Percentiles rank a stretch among this genome's conserved stretches.
Conservation (phyloP, 2,797 vertebrate species). For the Potorous gilbertii region DNA sequence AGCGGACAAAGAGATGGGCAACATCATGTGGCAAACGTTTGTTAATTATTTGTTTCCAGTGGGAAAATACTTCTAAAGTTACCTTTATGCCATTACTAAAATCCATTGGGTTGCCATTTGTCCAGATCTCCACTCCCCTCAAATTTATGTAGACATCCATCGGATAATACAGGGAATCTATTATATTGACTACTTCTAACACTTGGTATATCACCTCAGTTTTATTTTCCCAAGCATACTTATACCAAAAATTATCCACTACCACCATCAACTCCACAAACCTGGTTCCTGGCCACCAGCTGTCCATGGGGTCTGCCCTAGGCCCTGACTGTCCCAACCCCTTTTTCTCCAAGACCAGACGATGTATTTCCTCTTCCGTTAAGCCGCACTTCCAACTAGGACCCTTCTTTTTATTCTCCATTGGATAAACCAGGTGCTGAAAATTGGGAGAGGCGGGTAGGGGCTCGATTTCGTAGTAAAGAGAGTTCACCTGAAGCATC, state of each 20-base stretch:
- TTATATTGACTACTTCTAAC: constrained; percentile 65
- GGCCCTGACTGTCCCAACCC: not conserved
- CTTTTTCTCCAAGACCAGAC: too few relatives aligned
- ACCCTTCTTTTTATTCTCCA: constrained; percentile 40
- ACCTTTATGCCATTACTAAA: not conserved
- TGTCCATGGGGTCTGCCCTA: not conserved
- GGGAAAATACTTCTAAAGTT: constrained; percentile 58
- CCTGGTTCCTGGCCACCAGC: constrained; percentile 57
- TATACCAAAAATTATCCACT: constrained; percentile 58
- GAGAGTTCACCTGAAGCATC: constrained; percentile 72
- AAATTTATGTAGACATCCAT: constrained; percentile 64
- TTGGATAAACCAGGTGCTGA: constrained; percentile 75
- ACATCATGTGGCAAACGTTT: constrained; percentile 53
- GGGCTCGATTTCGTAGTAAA: constrained; percentile 78
- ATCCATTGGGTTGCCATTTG: constrained; percentile 49
- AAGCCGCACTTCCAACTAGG: constrained; percentile 41
- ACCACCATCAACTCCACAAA: constrained; percentile 69
- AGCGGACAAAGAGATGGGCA: constrained; percentile 72
- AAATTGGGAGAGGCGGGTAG: constrained; percentile 60
- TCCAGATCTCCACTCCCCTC: constrained; percentile 80
- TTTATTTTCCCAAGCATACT: constrained; percentile 41
- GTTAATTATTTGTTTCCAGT: constrained; percentile 37
- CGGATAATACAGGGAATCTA: constrained; percentile 49
- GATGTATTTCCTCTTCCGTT: not conserved
- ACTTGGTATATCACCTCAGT: constrained; percentile 54